Conservation (phyloP, 2,113 vertebrate species). For the Hemicordylus capensis region DNA sequence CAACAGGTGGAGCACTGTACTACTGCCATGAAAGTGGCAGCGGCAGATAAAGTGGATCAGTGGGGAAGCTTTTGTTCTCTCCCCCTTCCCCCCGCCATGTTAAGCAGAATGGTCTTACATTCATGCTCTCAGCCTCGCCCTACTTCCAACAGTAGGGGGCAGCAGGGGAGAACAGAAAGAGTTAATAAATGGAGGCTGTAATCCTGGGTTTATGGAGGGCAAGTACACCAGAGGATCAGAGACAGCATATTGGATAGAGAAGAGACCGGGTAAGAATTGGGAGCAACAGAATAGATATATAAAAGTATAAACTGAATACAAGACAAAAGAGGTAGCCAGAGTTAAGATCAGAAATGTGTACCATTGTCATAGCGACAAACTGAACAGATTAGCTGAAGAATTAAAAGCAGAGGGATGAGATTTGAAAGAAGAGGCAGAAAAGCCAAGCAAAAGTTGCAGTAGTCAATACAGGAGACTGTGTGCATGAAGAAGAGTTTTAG, state of each 20-base stretch:
- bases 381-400: background rate
- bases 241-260: background rate
- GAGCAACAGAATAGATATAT: background rate
- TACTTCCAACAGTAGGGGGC: background rate
- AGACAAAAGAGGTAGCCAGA: background rate
- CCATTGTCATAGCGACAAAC: background rate
- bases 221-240: background rate
- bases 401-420: background rate
- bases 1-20: too few species aligned
- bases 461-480: background rate
- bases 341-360: background rate
- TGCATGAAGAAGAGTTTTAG: background rate
- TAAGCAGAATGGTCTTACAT: too few species aligned
- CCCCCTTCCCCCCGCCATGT: too few species aligned
- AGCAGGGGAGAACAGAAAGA: background rate
- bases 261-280: background rate
- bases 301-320: background rate
- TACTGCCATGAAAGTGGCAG: too few species aligned
- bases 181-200: background rate
- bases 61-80: background rate
- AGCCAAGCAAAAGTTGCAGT: background rate
- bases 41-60: background rate
- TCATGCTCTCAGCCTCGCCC: too few species aligned
- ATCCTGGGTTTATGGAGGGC: background rate
- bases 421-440: background rate